Base-by-base conservation (phyloP, 1,140 invertebrate genomes). In the Caenorhabditis remanei region DNA sequence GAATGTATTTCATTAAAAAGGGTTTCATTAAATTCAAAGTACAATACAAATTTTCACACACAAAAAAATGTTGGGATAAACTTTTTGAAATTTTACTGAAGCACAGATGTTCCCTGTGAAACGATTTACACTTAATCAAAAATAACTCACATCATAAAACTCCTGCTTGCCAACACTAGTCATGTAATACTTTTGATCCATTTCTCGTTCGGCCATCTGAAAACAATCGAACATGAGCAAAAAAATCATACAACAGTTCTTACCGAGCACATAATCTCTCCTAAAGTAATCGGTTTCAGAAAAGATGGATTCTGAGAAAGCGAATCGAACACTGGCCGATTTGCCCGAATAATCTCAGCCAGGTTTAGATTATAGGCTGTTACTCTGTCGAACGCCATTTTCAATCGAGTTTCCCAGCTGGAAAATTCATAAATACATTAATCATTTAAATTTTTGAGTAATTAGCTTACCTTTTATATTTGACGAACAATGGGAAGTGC, bases 281-380 rank as follows among this genome's bases (percentile, higher is more conserved):
- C 16, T 14, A 46, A n/a, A 19, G 65, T 46, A 0, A 71, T 4
- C 46, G 65, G 65, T 8, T 48, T 21, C 16, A 71, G 19, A 16
- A 43, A 16, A 6, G 65, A 71, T 2, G n/a, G 8, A 32, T 71
- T 71, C 16, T n/a, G 43, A 8, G 16, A 4, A 0, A 71, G 65
- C 13, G 13, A n/a, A 79, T 79, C 71, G n/a, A 79, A 79, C 9
- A 79, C 71, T 2, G 71, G 71, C 11, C 46, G 43, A 21, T 79
- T 79, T 43, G 8, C 9, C 2, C 71, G 4, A 8, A 79, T 5
- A 1, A 79, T 79, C 40, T 79, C 71, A 0, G 71, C 5, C 4
- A 79, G 19, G n/a, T 71, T 40, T 2, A 71, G 41, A 7, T 46
- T 43, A 19, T 71, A 46, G 16, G 46, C 41, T 5, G 16, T 50